A percentile compares a stretch with the other conserved stretches of the same genome.
phyloP scores from a whole-genome alignment of 2,113 vertebrate genomes.

The Verasper variegatus region DNA sequence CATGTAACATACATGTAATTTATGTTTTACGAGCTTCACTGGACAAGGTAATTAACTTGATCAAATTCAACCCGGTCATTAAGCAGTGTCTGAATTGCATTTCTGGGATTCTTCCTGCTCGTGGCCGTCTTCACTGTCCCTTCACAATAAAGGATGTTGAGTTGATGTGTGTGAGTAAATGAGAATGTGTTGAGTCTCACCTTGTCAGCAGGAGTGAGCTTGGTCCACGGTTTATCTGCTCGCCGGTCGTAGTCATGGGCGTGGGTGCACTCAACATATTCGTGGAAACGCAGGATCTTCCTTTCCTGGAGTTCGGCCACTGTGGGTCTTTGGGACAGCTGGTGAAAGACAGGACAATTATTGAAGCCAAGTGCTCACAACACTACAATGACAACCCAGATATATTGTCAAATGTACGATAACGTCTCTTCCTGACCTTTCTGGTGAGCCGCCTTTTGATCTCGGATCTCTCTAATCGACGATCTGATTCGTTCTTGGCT shows the following conservation, averaged over 20 bases:
- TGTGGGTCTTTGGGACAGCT: slow-evolving; percentile 97
- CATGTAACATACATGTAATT: neutral
- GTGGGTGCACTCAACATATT: slow-evolving; percentile 93
- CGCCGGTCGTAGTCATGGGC: slow-evolving; percentile 96
- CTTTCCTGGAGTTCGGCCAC: slow-evolving; percentile 94
- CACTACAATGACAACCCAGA: neutral
- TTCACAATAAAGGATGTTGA: neutral
- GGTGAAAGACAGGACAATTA: slow-evolving; percentile 3
- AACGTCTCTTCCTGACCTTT: slow-evolving; percentile 84
- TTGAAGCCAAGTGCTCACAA: neutral
- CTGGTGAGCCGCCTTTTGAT: slow-evolving; percentile 96
- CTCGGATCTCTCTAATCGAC: slow-evolving; percentile 91
- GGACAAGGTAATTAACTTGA: slow-evolving; percentile 25
- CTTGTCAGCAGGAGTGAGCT: slow-evolving; percentile 97
- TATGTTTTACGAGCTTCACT: slow-evolving; percentile 11
- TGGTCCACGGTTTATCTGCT: slow-evolving; percentile 98
- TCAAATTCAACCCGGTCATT: neutral
- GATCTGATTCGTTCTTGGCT: slow-evolving; percentile 94
- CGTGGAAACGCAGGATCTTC: slow-evolving; percentile 97
- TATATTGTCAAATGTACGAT: neutral
- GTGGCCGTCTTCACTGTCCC: neutral
- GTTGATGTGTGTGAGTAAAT: neutral
- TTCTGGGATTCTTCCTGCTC: slow-evolving; percentile 42
- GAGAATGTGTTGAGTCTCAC: slow-evolving; percentile 67
- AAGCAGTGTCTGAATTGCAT: neutral